Evolutionary conservation across 2,113 vertebrate genomes (phyloP).

Genomic region (Panthera uncia): DNA sequence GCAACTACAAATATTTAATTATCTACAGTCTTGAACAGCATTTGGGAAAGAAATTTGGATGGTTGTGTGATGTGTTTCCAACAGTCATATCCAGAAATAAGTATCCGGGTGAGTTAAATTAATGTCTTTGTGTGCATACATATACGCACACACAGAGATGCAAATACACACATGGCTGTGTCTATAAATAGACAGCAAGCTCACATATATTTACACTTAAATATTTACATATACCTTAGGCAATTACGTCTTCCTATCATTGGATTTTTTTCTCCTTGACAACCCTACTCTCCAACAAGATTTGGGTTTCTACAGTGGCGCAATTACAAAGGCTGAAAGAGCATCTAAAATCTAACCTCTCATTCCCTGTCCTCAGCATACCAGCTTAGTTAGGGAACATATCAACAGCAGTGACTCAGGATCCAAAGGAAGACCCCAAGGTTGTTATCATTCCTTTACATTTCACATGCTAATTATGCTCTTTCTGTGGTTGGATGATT

Average conservation of each 20-base stretch:
- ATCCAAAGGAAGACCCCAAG: not conserved
- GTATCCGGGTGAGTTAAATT: slow-evolving; percentile 24
- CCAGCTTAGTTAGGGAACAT: not conserved
- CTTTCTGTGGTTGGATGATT: not conserved
- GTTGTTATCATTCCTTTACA: not conserved
- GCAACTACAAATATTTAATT: slow-evolving; percentile 67
- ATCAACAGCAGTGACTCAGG: not conserved
- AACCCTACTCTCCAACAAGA: not conserved
- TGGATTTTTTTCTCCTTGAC: not conserved
- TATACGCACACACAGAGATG: not conserved
- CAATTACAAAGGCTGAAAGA: not conserved
- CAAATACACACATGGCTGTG: not conserved
- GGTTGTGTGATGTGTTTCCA: slow-evolving; percentile 33
- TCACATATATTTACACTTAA: slow-evolving; percentile 43
- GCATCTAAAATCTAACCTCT: not conserved
- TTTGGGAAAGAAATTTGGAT: slow-evolving; percentile 55
- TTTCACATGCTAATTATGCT: not conserved
- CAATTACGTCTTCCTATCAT: not conserved
- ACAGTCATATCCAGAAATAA: slow-evolving; percentile 57
- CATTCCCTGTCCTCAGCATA: not conserved
- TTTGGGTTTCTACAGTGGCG: not conserved
- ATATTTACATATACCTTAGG: slow-evolving; percentile 50
- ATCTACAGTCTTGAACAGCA: slow-evolving; percentile 38
- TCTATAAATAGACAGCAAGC: not conserved
- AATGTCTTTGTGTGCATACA: not conserved